These are phyloP conservation scores for Silurus lanzhouensis DNA, from an alignment of 2,797 vertebrate species.

Conservation along the genomic window DNA sequence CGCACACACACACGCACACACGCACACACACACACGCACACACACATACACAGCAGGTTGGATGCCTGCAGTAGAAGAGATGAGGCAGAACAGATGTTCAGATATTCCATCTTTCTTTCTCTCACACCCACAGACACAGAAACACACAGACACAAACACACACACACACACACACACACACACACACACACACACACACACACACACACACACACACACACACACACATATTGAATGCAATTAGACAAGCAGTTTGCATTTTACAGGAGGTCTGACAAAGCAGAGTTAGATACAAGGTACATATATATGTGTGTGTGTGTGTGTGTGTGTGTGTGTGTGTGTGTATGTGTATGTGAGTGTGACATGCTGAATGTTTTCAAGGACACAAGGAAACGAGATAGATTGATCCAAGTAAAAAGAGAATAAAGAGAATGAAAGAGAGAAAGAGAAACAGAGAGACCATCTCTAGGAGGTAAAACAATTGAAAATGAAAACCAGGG, in stretches of 20 bases:
- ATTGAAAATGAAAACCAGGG: too few relatives aligned
- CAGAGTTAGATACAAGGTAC: background rate
- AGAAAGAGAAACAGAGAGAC: background rate
- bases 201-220: slow-evolving; percentile 16
- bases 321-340: too few relatives aligned
- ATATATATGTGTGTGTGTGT: too few relatives aligned
- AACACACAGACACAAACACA: background rate
- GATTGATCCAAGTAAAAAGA: background rate
- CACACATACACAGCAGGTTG: background rate
- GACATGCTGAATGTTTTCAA: background rate
- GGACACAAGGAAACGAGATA: background rate
- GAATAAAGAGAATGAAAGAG: background rate
- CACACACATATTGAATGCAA: background rate
- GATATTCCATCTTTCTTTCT: too few relatives aligned
- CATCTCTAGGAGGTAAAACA: background rate
- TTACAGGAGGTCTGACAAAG: background rate
- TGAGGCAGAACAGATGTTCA: background rate
- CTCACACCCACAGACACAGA: background rate
- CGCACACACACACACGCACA: background rate
- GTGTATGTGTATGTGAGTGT: background rate
- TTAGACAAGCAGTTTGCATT: background rate
- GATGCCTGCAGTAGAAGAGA: background rate
- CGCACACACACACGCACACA: background rate
- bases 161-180: too few relatives aligned
- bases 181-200: background rate